Evolutionary conservation across 2,113 vertebrate genomes (phyloP), one percentile per base, ranked within the genome.

Genomic region (Zapus hudsonius): DNA sequence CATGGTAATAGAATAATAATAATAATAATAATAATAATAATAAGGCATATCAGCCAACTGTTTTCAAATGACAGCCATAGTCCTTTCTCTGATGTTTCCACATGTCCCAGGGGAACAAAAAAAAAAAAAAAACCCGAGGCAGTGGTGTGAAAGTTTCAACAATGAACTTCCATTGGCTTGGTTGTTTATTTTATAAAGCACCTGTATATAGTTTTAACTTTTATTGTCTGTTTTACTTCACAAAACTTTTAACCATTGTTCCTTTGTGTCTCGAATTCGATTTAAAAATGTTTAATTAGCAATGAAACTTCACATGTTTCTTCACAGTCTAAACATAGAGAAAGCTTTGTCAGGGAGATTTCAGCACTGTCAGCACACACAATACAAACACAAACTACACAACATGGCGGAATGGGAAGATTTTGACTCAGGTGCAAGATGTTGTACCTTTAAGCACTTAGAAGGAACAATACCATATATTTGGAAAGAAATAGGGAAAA

Each of bases 1-100:
- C 3, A n/a, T n/a, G n/a, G n/a, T n/a, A n/a, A n/a, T n/a, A n/a
- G n/a, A n/a, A n/a, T n/a, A n/a, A n/a, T n/a, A n/a, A n/a, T n/a
- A n/a, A n/a, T n/a, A n/a, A n/a, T n/a, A n/a, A n/a, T n/a, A n/a
- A n/a, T n/a, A n/a, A n/a, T n/a, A n/a, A n/a, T n/a, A n/a, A n/a
- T n/a, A n/a, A 36, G 44, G 73, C 23, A 96, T 94, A 96, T 92
- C 38, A 94, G 59, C 89, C 91, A 92, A 91, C 86, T 93, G 80
- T 87, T 93, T 95, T 73, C 66, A 83, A 95, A 94, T 90, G 85
- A 93, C 86, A 93, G 75, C 89, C 92, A 70, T 84, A 92, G 95
- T 92, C 96, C 84, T 59, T 80, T 40, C 76, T 94, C 83, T 94
- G 91, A 67, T 96, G 84, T 82, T 94, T 2, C 70, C 94, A 70